Conservation (phyloP, 2,888 invertebrate genomes). For the Nezara viridula region DNA sequence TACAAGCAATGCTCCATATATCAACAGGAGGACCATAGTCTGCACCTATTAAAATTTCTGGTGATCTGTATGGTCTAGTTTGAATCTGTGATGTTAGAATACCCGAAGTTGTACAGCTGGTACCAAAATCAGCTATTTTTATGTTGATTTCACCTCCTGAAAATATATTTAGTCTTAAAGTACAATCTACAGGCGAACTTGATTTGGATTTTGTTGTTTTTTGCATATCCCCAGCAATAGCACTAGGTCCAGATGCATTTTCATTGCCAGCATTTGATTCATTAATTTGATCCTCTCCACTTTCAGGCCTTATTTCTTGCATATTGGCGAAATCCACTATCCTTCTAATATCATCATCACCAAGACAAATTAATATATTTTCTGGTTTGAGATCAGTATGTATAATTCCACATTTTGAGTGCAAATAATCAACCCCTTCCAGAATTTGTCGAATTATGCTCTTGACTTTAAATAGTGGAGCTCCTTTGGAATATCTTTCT, state of each 20-base stretch:
- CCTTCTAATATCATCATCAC: background rate
- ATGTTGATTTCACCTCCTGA: background rate
- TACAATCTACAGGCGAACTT: background rate
- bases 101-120: background rate
- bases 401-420: background rate
- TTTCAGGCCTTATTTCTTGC: background rate
- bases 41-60: background rate
- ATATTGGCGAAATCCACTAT: background rate
- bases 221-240: background rate
- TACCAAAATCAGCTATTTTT: background rate
- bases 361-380: background rate
- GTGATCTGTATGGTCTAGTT: slow-evolving; percentile 2
- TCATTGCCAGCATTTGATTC: background rate
- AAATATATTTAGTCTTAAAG: background rate
- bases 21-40: background rate
- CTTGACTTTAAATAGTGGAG: background rate
- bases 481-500: background rate
- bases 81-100: background rate
- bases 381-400: slow-evolving; percentile 27
- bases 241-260: background rate
- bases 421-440: background rate
- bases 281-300: background rate
- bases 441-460: background rate
- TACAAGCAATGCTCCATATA: background rate
- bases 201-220: background rate